Base-by-base conservation (phyloP, 2,888 invertebrate species). In the Melieria picta region DNA sequence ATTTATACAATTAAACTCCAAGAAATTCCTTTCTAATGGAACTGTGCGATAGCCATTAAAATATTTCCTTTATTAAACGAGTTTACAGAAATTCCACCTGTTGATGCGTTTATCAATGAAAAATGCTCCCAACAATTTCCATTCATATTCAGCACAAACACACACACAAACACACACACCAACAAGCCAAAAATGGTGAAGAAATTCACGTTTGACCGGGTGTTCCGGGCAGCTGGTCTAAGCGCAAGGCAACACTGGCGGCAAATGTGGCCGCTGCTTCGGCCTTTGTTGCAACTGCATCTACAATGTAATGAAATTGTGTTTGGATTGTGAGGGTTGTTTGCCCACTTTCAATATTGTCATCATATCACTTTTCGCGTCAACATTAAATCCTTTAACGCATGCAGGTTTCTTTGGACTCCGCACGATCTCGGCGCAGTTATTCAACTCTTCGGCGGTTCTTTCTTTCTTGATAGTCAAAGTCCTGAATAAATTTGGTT, bases 401-500 rank as follows among this genome's bases (percentile, higher is more conserved):
- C 11, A 50, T 50, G 3, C 11, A 50, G 11, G 52, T 52, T 11
- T 52, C n/a, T 52, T n/a, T 50, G 50, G 30, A 30, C 30, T 50
- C 50, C 11, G 50, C 11, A 3, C 11, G 52, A n/a, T 7, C 13
- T 52, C 13, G 52, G 11, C 11, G 52, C 52, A 52, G 52, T 2
- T n/a, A 13, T 52, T n/a, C 52, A n/a, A 5, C 10, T 5, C 5
- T 52, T 5, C 6, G 52, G 5, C 52, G 52, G 50, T 10, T 7
- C 9, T 52, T 52, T 5, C 6, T n/a, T n/a, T n/a, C 61, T 30
- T 45, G 43, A 65, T 42, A 48, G 9, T 43, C 6, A 52, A 64
- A 48, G 58, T 66, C 16, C 52, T 62, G 16, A 69, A 56, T 56
- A 69, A 69, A 62, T 67, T 48, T 67, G 13, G 9, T n/a, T 69